Evolutionary conservation across 2,888 invertebrate species (phyloP).

Genomic region (Sesamia inferens): DNA sequence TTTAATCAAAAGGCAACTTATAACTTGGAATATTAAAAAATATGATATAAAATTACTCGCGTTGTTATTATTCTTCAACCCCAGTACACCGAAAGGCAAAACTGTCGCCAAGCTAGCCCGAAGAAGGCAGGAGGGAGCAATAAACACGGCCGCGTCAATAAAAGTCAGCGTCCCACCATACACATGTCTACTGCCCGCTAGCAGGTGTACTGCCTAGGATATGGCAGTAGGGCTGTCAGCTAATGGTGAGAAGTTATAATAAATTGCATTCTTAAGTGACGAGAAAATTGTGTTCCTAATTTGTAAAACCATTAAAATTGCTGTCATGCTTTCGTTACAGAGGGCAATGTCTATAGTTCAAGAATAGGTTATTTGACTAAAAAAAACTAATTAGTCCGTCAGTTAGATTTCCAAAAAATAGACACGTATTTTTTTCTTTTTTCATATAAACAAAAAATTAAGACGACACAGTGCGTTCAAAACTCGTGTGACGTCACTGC

Average conservation of each 20-base stretch:
- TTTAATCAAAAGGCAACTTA: not conserved
- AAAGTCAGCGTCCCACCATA: slow-evolving; percentile 84
- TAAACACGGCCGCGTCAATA: slow-evolving; percentile 86
- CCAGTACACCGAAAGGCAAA: slow-evolving; percentile 66
- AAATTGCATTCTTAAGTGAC: slow-evolving; percentile 28
- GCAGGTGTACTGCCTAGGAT: slow-evolving; percentile 80
- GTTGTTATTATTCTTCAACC: slow-evolving; percentile 53
- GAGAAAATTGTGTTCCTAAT: slow-evolving; percentile 31
- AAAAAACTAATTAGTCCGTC: too few relatives aligned
- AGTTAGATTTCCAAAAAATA: too few relatives aligned
- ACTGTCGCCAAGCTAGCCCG: slow-evolving; percentile 69
- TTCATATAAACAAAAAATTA: too few relatives aligned
- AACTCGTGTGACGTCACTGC: too few relatives aligned
- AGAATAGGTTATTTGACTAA: too few relatives aligned
- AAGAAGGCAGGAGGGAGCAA: slow-evolving; percentile 78
- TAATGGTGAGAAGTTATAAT: slow-evolving; percentile 19
- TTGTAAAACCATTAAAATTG: slow-evolving; percentile 40
- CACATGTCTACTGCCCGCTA: slow-evolving; percentile 80
- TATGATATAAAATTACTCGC: slow-evolving; percentile 31
- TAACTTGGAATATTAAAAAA: not conserved
- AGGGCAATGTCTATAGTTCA: slow-evolving; percentile 4
- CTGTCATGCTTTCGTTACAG: slow-evolving; percentile 25
- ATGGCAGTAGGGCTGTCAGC: slow-evolving; percentile 69
- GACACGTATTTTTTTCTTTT: too few relatives aligned
- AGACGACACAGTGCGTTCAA: too few relatives aligned